Conservation (phyloP, 2,797 vertebrate genomes). For the Pampus argenteus region DNA sequence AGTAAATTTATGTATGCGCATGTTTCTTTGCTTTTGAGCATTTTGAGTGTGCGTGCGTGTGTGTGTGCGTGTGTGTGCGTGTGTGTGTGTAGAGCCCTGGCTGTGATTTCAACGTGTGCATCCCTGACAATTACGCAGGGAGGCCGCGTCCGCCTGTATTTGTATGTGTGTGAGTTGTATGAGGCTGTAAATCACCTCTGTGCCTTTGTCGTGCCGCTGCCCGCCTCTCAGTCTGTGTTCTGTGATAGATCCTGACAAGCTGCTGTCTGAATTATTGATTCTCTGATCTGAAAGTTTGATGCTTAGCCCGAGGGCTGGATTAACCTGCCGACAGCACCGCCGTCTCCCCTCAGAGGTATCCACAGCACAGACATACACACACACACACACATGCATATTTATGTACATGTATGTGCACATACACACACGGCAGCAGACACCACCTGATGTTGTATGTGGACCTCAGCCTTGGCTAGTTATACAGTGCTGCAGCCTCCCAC, state of each 20-base stretch:
- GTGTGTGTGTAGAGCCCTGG: neutral
- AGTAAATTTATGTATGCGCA: slow-evolving; percentile 29
- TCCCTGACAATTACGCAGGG: slow-evolving; percentile 34
- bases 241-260: slow-evolving; percentile 81
- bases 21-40: slow-evolving; percentile 24
- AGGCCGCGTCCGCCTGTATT: slow-evolving; percentile 53
- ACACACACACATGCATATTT: slow-evolving; percentile 63
- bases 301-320: slow-evolving; percentile 83
- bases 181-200: slow-evolving; percentile 71
- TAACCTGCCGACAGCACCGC: slow-evolving; percentile 79
- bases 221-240: slow-evolving; percentile 69
- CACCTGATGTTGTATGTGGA: slow-evolving; percentile 40
- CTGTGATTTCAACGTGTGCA: slow-evolving; percentile 12
- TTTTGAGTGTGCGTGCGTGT: slow-evolving; percentile 11
- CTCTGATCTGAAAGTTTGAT: slow-evolving; percentile 86
- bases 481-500: slow-evolving; percentile 33
- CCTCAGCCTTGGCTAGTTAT: slow-evolving; percentile 30
- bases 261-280: slow-evolving; percentile 85
- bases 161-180: slow-evolving; percentile 55
- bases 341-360: slow-evolving; percentile 60
- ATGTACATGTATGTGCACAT: slow-evolving; percentile 46
- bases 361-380: no score
- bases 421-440: slow-evolving; percentile 31
- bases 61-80: slow-evolving; percentile 7
- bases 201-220: slow-evolving; percentile 60